phyloP scores from a whole-genome alignment of 2,888 invertebrate genomes.

The Pandemis cinnamomeana region DNA sequence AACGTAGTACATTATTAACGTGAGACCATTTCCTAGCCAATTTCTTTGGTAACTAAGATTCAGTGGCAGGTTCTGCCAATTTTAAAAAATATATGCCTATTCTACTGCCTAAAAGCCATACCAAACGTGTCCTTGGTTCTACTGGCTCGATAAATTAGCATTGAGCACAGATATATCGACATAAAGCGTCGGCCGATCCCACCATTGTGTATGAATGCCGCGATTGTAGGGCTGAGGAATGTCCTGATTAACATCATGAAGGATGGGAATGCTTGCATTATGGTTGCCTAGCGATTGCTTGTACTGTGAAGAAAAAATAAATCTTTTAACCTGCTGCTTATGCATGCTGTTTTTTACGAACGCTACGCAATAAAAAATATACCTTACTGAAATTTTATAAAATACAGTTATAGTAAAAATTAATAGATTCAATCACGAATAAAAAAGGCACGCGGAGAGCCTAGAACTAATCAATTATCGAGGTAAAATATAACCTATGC shows the following conservation, averaged over 20 bases:
- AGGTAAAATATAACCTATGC: no score
- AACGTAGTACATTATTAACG: no score
- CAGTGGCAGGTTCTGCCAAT: not conserved
- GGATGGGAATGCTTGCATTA: constrained; percentile 38
- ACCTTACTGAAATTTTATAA: no score
- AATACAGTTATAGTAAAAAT: no score
- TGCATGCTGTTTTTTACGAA: not conserved
- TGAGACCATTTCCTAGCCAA: no score
- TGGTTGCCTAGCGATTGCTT: constrained; percentile 2
- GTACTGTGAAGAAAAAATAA: not conserved
- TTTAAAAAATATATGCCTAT: not conserved
- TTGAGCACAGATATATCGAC: constrained; percentile 7
- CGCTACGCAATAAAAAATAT: not conserved
- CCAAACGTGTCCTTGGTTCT: constrained; percentile 1
- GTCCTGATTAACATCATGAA: constrained; percentile 40
- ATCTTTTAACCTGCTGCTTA: not conserved
- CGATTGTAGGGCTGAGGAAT: constrained; percentile 32
- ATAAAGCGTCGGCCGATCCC: constrained; percentile 10
- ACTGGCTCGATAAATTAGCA: constrained; percentile 11
- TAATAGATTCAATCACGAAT: no score
- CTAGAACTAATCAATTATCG: no score
- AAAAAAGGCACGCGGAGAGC: no score
- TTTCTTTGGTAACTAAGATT: no score
- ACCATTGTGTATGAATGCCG: constrained; percentile 44
- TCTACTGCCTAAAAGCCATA: not conserved